phyloP scores from a whole-genome alignment of 2,888 invertebrate genomes.

The Limnephilus auricula region DNA sequence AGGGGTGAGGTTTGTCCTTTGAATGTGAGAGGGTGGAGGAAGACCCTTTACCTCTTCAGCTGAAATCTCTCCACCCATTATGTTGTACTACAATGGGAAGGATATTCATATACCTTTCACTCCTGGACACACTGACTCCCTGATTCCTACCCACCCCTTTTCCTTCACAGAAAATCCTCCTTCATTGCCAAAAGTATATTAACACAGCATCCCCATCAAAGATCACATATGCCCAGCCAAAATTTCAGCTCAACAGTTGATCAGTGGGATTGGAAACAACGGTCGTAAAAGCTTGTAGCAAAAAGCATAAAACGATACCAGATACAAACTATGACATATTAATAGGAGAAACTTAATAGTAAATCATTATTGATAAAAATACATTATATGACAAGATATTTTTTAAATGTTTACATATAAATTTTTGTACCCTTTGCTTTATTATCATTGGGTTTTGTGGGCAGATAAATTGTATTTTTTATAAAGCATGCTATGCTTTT shows the following conservation, averaged over 20 bases:
- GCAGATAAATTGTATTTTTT: neutral
- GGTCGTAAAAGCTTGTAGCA: neutral
- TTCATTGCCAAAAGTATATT: no score
- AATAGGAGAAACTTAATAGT: neutral
- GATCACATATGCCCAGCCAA: no score
- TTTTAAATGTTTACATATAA: neutral
- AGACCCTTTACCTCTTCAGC: no score
- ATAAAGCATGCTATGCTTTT: neutral
- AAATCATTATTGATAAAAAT: slow-evolving; percentile 2
- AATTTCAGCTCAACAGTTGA: neutral
- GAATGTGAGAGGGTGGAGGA: no score
- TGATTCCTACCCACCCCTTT: no score
- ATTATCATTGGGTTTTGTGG: neutral
- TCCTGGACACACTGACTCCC: no score
- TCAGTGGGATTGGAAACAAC: neutral
- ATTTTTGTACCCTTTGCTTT: neutral
- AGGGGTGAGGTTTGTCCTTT: no score
- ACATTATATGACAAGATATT: slow-evolving; percentile 21
- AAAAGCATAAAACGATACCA: neutral
- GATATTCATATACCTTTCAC: no score
- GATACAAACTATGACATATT: neutral
- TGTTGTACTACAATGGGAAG: no score
- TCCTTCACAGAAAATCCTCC: no score
- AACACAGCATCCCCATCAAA: no score
- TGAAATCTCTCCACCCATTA: no score